These are phyloP conservation scores for Lineus longissimus DNA, from an alignment of 1,140 invertebrate species.

Conservation along the genomic window DNA sequence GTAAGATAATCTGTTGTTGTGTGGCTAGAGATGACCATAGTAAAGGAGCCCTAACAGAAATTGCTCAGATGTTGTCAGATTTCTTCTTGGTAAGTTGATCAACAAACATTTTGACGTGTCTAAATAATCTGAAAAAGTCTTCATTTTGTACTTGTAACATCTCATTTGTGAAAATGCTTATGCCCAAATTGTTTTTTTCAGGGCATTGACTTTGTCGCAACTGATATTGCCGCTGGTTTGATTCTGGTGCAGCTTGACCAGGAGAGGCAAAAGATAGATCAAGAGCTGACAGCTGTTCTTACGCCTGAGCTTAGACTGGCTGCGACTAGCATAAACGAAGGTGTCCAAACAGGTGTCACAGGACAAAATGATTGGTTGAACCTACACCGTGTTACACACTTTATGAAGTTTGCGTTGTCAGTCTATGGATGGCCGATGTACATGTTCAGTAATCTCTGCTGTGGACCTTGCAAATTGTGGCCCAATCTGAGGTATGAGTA, in stretches of 20 bases:
- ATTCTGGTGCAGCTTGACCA: slow-evolving; percentile 66
- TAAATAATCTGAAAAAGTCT: not conserved
- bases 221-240: slow-evolving; percentile 81
- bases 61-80: slow-evolving; percentile 59
- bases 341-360: not conserved
- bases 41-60: slow-evolving; percentile 77
- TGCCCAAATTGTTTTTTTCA: slow-evolving; percentile 63
- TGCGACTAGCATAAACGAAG: not conserved
- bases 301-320: not conserved
- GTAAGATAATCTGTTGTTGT: slow-evolving; percentile 70
- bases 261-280: slow-evolving; percentile 65
- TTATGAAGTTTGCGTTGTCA: slow-evolving; percentile 73
- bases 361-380: slow-evolving; percentile 67
- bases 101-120: not conserved
- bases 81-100: slow-evolving; percentile 39
- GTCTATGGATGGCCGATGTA: slow-evolving; percentile 90
- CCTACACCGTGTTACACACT: slow-evolving; percentile 69
- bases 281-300: slow-evolving; percentile 53
- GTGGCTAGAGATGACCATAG: slow-evolving; percentile 70
- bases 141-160: no score
- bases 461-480: slow-evolving; percentile 67
- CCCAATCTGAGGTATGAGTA: slow-evolving; percentile 63
- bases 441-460: slow-evolving; percentile 66
- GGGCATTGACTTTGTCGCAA: slow-evolving; percentile 80
- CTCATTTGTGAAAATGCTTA: no score